A percentile compares a stretch with the other conserved stretches of the same genome.
Conservation (phyloP, 2,113 vertebrate species). For the Smithornis capensis region DNA sequence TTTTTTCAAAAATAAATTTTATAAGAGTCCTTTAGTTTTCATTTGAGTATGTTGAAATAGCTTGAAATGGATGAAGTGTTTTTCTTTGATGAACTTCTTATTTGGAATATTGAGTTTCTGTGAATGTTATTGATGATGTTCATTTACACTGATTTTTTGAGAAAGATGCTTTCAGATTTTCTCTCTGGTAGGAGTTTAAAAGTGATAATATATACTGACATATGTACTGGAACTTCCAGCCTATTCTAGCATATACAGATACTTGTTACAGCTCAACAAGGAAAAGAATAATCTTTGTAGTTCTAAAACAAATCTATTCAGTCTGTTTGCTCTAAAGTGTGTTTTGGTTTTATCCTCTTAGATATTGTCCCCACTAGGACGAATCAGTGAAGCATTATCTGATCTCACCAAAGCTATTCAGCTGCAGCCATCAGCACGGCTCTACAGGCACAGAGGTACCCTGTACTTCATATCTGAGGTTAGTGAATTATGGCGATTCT, state of each 20-base stretch:
- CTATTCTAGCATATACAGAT: background rate
- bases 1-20: background rate
- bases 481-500: background rate
- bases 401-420: conserved; percentile 96
- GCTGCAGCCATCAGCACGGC: conserved; percentile 90
- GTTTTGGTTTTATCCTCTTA: conserved; percentile 46
- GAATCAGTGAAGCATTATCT: conserved; percentile 90
- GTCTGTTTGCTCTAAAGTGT: background rate
- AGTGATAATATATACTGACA: background rate
- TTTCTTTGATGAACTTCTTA: background rate
- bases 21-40: background rate
- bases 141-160: background rate
- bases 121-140: background rate
- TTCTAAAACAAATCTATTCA: background rate
- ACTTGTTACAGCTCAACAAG: background rate
- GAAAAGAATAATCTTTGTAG: background rate
- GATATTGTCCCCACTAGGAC: conserved; percentile 94
- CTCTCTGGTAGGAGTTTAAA: background rate
- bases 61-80: background rate
- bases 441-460: conserved; percentile 93
- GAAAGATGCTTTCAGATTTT: background rate
- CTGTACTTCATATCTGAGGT: conserved; percentile 98
- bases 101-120: background rate
- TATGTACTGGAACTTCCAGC: background rate
- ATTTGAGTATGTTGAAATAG: background rate